These are phyloP conservation scores for Mobula hypostoma DNA, from an alignment of 2,113 vertebrate genomes.

Conservation along the genomic window DNA sequence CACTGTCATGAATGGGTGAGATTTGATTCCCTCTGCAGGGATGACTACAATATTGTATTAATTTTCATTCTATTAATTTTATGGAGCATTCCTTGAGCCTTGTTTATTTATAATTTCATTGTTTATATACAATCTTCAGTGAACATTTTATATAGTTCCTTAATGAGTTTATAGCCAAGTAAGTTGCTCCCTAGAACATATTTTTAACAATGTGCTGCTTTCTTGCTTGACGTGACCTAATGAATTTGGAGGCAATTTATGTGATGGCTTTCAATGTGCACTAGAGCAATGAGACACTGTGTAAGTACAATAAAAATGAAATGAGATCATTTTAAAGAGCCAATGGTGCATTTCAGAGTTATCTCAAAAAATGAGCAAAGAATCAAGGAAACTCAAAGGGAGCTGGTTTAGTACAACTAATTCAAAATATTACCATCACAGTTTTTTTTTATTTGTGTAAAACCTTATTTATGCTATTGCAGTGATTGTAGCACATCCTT, in stretches of 20 bases:
- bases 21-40: conserved; percentile 26
- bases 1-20: not conserved
- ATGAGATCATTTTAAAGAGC: conserved; percentile 29
- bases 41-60: not conserved
- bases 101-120: conserved; percentile 25
- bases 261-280: conserved; percentile 27
- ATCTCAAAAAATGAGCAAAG: conserved; percentile 16
- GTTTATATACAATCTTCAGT: not conserved
- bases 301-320: conserved; percentile 38
- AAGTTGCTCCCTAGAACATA: not conserved
- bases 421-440: not conserved
- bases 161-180: not conserved
- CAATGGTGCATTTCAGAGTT: conserved; percentile 23
- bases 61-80: conserved; percentile 30
- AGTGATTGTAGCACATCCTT: not conserved
- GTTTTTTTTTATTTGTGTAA: not conserved
- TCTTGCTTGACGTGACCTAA: conserved; percentile 20
- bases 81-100: not conserved
- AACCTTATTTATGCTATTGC: not conserved
- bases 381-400: not conserved
- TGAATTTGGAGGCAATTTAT: conserved; percentile 36
- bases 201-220: conserved; percentile 30
- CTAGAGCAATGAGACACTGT: not conserved
- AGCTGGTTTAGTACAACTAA: not conserved
- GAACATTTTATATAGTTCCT: conserved; percentile 5